These are phyloP conservation scores for Loripinus fragilis DNA, from an alignment of 2,888 invertebrate species.

Conservation along the genomic window DNA sequence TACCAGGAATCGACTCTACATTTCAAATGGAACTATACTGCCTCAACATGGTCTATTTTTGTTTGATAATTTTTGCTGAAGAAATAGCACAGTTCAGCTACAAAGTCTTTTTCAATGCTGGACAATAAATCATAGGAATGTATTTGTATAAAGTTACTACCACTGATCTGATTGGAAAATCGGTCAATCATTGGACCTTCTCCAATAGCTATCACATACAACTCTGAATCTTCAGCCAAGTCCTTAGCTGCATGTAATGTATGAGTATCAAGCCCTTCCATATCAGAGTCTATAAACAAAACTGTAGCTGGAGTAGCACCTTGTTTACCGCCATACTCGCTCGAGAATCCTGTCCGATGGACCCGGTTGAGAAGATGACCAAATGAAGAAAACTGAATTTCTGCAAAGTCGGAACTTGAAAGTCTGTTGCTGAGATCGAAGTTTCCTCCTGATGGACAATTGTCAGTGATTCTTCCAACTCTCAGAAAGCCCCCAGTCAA, in stretches of 20 bases:
- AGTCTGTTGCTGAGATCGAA: conserved; percentile 50
- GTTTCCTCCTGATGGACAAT: conserved; percentile 57
- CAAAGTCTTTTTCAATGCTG: conserved; percentile 19
- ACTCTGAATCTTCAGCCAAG: conserved; percentile 30
- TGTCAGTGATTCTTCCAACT: conserved; percentile 56
- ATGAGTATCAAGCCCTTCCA: conserved; percentile 40
- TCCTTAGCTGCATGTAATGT: conserved; percentile 38
- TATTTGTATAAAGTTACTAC: conserved; percentile 37
- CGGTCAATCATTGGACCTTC: conserved; percentile 33
- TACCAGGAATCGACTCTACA: too few species aligned
- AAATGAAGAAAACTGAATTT: conserved; percentile 48
- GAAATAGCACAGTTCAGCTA: conserved; percentile 43
- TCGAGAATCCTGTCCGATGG: conserved; percentile 43
- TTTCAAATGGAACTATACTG: too few species aligned
- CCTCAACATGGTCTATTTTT: background rate
- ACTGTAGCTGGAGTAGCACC: conserved; percentile 51
- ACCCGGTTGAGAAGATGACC: conserved; percentile 54
- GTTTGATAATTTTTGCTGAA: conserved; percentile 1
- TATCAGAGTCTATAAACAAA: conserved; percentile 56
- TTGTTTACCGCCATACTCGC: conserved; percentile 52
- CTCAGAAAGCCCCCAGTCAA: conserved; percentile 46
- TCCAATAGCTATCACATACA: conserved; percentile 51
- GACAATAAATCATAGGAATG: conserved; percentile 39
- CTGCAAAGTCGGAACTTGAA: conserved; percentile 43
- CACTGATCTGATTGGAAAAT: conserved; percentile 31